Evolutionary conservation across 2,888 invertebrate genomes (phyloP).

Genomic region (Nemapogon koenigi): DNA sequence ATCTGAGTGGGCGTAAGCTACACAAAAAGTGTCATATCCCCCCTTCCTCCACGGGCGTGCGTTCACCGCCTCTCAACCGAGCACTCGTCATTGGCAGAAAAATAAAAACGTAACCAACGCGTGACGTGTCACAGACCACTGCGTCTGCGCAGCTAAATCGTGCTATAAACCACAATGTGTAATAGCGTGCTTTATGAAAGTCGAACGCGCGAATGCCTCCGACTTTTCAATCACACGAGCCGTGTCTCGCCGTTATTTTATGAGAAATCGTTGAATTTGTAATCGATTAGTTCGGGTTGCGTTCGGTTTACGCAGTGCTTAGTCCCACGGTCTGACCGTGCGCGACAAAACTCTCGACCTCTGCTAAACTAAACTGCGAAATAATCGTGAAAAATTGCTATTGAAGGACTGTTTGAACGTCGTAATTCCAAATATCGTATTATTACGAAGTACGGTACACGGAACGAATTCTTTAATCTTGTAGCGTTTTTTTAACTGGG

Average conservation of each 20-base stretch:
- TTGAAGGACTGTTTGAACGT: conserved; percentile 35
- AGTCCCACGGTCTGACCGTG: conserved; percentile 45
- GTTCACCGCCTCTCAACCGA: conserved; percentile 39
- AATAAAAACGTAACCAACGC: conserved; percentile 63
- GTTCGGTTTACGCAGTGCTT: conserved; percentile 44
- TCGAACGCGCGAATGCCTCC: conserved; percentile 36
- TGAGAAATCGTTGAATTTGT: conserved; percentile 48
- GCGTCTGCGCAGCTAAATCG: conserved; percentile 50
- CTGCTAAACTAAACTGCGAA: conserved; percentile 24
- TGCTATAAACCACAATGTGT: conserved; percentile 60
- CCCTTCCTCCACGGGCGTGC: conserved; percentile 38
- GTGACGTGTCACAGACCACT: conserved; percentile 60
- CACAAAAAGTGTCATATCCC: conserved; percentile 52
- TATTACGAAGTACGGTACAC: too few relatives aligned
- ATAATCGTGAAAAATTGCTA: conserved; percentile 45
- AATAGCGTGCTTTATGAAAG: conserved; percentile 56
- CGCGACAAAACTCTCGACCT: conserved; percentile 10
- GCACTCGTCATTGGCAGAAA: conserved; percentile 64
- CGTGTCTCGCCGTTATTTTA: conserved; percentile 41
- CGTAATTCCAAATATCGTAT: conserved; percentile 31
- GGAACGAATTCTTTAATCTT: too few relatives aligned
- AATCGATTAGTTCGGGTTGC: conserved; percentile 57
- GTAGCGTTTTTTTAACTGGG: too few relatives aligned
- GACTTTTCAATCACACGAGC: conserved; percentile 49
- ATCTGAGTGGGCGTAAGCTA: conserved; percentile 49